These are phyloP conservation scores for Drosophila mimetica DNA, from an alignment of 2,888 invertebrate genomes.

Conservation along the genomic window DNA sequence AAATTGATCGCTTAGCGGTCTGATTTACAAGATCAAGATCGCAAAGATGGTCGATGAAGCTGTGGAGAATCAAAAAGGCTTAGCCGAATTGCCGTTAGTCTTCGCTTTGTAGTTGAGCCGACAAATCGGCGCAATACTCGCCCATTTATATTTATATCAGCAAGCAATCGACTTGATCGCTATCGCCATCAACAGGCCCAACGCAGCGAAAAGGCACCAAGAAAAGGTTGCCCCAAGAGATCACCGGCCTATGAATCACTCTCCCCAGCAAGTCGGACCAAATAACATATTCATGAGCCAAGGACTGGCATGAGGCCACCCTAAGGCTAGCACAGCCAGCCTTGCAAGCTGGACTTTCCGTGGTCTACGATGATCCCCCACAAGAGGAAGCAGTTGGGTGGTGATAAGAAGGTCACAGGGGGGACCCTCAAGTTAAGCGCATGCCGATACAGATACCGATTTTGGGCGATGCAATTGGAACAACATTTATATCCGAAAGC, in stretches of 20 bases:
- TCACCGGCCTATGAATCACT: constrained; percentile 68
- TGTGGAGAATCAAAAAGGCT: constrained; percentile 10
- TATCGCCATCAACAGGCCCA: constrained; percentile 42
- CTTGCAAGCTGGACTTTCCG: not conserved
- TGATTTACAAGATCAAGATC: constrained; percentile 22
- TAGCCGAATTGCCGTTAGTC: constrained; percentile 69
- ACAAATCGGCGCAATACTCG: constrained; percentile 65
- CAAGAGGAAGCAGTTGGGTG: not conserved
- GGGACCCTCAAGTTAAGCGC: not conserved
- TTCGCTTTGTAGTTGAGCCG: constrained; percentile 72
- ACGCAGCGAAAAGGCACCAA: constrained; percentile 12
- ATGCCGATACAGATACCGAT: constrained; percentile 34
- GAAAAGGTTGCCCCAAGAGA: constrained; percentile 46
- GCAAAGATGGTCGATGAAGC: constrained; percentile 4
- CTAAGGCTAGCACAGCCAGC: constrained; percentile 36
- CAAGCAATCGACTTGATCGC: constrained; percentile 67
- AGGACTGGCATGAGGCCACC: constrained; percentile 16
- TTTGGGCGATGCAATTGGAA: constrained; percentile 26
- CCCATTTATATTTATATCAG: constrained; percentile 72
- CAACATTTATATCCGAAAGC: constrained; percentile 1
- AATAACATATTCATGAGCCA: constrained; percentile 36
- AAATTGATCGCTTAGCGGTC: constrained; percentile 13
- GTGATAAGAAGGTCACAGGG: constrained; percentile 5
- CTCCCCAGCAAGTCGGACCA: constrained; percentile 36
- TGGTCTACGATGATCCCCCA: constrained; percentile 15